Conservation (phyloP, 37 sponge, comb jelly and placozoan genomes). For the Ianthella basta region DNA sequence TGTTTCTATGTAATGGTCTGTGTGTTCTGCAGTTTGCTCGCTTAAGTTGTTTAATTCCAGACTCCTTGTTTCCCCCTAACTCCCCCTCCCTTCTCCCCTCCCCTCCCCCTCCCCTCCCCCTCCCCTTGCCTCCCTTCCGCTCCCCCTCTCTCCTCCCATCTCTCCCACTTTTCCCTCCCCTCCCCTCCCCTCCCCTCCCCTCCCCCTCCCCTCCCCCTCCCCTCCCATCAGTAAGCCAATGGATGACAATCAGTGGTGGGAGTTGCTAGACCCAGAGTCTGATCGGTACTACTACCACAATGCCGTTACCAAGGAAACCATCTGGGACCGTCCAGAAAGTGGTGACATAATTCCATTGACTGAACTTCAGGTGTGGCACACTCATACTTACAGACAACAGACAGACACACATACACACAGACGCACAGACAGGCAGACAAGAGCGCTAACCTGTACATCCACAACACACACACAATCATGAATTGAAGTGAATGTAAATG, state of each 20-base stretch:
- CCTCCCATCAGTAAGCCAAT: conserved; percentile 62
- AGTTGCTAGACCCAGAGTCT: conserved; percentile 72
- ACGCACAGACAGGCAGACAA: not conserved
- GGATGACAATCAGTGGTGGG: conserved; percentile 94
- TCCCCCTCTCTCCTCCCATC: not conserved
- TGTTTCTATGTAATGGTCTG: not conserved
- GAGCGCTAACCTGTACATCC: too few relatives aligned
- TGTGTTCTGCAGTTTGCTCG: too few relatives aligned
- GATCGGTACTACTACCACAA: conserved; percentile 80
- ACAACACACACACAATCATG: too few relatives aligned
- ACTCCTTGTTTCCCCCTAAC: too few relatives aligned
- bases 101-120: not conserved
- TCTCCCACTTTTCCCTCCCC: not conserved
- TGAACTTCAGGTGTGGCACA: conserved; percentile 66
- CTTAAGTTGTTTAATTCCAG: too few relatives aligned
- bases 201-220: conserved; percentile 23
- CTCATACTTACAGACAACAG: too few relatives aligned
- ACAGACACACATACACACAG: too few relatives aligned
- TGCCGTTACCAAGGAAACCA: conserved; percentile 75
- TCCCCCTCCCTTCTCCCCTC: too few relatives aligned
- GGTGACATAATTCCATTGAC: conserved; percentile 86
- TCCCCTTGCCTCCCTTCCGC: not conserved
- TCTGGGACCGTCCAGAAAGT: conserved; percentile 74
- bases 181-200: not conserved
- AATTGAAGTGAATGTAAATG: too few relatives aligned